phyloP scores from a whole-genome alignment of 1,140 invertebrate genomes.

The Aphaenogaster rudis region DNA sequence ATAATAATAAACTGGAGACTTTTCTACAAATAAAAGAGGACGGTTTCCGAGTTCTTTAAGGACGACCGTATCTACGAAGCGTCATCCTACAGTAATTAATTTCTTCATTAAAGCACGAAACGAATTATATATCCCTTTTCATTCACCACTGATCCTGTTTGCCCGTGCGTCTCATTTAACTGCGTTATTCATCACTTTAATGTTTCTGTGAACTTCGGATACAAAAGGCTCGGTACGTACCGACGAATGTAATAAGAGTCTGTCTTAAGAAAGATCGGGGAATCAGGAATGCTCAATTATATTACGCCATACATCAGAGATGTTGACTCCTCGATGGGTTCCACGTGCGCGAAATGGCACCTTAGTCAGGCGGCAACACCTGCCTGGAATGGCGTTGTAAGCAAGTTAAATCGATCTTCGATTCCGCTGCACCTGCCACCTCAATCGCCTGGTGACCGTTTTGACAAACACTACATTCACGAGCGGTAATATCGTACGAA shows the following conservation, averaged over 20 bases:
- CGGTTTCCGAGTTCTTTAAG: background rate
- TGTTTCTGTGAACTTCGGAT: background rate
- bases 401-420: conserved; percentile 58
- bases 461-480: conserved; percentile 24
- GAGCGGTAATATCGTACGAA: conserved; percentile 14
- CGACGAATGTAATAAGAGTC: conserved; percentile 24
- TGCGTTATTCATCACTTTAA: conserved; percentile 10
- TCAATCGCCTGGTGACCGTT: conserved; percentile 1
- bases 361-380: conserved; percentile 48
- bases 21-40: background rate
- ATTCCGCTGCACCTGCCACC: conserved; percentile 1
- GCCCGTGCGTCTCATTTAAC: background rate
- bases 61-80: background rate
- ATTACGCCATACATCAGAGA: conserved; percentile 35
- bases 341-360: conserved; percentile 53
- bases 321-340: conserved; percentile 17
- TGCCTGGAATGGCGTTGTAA: conserved; percentile 41
- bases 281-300: conserved; percentile 45
- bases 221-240: background rate
- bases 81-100: conserved; percentile 28
- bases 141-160: background rate
- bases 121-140: conserved; percentile 31
- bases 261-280: conserved; percentile 19
- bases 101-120: conserved; percentile 39
- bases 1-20: background rate